These are phyloP conservation scores for Cyprinodon diabolis DNA, from an alignment of 2,797 vertebrate species.

Conservation along the genomic window DNA sequence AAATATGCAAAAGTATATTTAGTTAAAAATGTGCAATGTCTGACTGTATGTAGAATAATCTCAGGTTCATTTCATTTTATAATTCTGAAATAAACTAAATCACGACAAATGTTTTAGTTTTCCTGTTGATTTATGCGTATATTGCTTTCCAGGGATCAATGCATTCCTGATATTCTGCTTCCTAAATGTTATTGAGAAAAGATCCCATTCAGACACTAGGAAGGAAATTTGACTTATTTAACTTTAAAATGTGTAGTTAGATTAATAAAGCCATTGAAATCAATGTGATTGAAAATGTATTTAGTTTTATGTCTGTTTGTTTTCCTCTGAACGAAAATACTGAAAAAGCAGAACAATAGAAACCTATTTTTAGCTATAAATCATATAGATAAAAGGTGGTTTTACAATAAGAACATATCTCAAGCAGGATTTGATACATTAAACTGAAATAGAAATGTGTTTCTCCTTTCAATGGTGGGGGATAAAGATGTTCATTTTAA, in stretches of 20 bases:
- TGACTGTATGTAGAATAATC: conserved; percentile 52
- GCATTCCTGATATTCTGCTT: background rate
- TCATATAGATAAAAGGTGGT: background rate
- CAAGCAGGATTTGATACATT: background rate
- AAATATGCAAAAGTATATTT: conserved; percentile 9
- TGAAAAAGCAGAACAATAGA: background rate
- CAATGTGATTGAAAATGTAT: background rate
- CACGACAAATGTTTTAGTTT: conserved; percentile 14
- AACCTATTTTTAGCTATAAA: background rate
- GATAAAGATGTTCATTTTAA: background rate
- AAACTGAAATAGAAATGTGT: background rate
- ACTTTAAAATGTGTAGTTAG: background rate
- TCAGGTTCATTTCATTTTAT: conserved; percentile 57
- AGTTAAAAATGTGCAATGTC: conserved; percentile 43
- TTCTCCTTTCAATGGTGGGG: background rate
- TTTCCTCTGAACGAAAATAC: background rate
- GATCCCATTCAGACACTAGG: background rate
- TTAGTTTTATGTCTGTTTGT: background rate
- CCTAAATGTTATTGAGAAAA: background rate
- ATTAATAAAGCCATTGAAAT: background rate
- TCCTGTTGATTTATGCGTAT: background rate
- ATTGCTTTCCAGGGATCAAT: background rate
- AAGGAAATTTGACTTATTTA: background rate
- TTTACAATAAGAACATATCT: background rate
- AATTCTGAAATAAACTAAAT: conserved; percentile 47